Evolutionary conservation across 2,888 invertebrate genomes (phyloP), one percentile per base, ranked within the genome.

Genomic region (Agrochola circellaris): DNA sequence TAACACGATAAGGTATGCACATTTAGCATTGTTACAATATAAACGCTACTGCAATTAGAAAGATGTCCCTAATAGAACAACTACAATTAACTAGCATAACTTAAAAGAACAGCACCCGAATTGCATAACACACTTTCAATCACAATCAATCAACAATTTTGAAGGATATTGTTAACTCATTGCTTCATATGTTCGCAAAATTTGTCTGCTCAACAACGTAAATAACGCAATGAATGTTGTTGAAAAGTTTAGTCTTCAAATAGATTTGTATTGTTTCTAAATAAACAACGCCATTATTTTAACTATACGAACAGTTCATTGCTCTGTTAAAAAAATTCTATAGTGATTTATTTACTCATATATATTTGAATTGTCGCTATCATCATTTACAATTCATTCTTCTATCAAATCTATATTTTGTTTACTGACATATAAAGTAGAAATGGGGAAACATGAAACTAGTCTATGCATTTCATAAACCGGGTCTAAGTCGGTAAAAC

Each of bases 401-500:
- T 26, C 2, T 30, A 51, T 34, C 26, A 15, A 60, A 65, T 73
- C 30, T 45, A 17, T 51, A 34, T 68, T 23, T 15, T 77, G 17
- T 77, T 54, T 26, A 62, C 15, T 54, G 17, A 23, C 60, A 54
- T 42, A 26, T 26, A 56, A 17, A 58, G 2, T 64, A 34, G n/a
- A 51, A 42, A 23, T 54, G 73, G 42, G 30, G 69, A 71, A 61
- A 54, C 20, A 67, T 64, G 7, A 60, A 48, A 66, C 3, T 51
- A 15, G 51, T 58, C 11, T 30, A 15, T 56, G 48, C n/a, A 61
- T 66, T 42, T 60, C 8, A 66, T 23, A 20, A 58, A 62, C 26
- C 70, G 77, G 82, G 84, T 79, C 54, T 84, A 87, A 88, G 80
- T 76, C 76, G 74, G 82, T 42, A 76, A 73, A 85, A 89, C 83